Evolutionary conservation across 2,888 invertebrate genomes (phyloP).

Genomic region (Acanthosoma haemorrhoidale): DNA sequence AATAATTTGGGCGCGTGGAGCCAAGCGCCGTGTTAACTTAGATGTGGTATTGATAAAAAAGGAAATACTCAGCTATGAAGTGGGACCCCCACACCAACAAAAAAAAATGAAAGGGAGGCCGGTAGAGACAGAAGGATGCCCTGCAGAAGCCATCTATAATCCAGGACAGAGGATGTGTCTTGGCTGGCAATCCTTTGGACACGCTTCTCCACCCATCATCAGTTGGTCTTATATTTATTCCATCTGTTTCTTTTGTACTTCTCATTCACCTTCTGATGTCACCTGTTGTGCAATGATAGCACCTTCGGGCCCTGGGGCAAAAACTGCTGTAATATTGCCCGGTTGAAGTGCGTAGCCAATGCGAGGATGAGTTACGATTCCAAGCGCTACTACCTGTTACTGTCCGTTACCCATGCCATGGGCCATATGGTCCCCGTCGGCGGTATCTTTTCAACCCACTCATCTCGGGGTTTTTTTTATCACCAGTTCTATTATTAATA

Average conservation of each 20-base stretch:
- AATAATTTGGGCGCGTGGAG: not conserved
- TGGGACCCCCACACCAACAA: no score
- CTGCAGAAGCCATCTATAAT: not conserved
- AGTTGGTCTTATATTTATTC: not conserved
- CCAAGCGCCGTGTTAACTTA: no score
- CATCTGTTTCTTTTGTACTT: not conserved
- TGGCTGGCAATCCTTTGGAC: not conserved
- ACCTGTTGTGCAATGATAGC: constrained; percentile 6
- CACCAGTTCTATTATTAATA: no score
- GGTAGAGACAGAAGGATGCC: no score
- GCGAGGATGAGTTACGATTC: not conserved
- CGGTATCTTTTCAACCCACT: no score
- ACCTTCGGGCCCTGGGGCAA: not conserved
- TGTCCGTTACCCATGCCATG: not conserved
- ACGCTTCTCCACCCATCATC: not conserved
- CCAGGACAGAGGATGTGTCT: not conserved
- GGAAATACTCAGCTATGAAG: no score
- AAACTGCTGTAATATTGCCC: not conserved
- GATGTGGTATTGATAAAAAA: no score
- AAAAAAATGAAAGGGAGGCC: no score
- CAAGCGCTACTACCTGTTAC: not conserved
- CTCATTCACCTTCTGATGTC: not conserved
- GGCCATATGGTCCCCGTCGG: constrained; percentile 4
- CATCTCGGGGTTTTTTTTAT: no score
- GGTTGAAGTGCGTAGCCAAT: not conserved